Evolutionary conservation across 2,113 vertebrate species (phyloP).

Genomic region (Chamaea fasciata): DNA sequence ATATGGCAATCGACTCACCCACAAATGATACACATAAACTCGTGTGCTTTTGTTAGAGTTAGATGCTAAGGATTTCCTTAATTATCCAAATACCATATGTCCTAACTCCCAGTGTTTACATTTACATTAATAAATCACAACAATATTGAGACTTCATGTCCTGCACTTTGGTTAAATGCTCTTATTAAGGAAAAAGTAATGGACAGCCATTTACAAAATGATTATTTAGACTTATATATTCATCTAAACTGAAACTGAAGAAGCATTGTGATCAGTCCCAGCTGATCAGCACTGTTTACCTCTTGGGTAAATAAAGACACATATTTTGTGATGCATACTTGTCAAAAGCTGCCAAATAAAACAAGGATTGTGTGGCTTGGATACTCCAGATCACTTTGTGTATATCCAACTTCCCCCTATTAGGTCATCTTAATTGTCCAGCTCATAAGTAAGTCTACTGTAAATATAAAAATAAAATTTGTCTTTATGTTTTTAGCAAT

Average conservation of each 20-base stretch:
- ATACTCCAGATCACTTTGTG: background rate
- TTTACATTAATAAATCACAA: slow-evolving; percentile 4
- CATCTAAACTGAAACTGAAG: slow-evolving; percentile 39
- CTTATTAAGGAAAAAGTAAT: background rate
- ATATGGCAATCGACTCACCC: background rate
- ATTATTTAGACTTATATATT: slow-evolving; percentile 4
- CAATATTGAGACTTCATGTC: background rate
- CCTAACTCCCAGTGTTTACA: background rate
- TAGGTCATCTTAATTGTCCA: background rate
- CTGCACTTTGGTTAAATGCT: background rate
- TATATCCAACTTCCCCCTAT: background rate
- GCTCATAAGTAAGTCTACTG: background rate
- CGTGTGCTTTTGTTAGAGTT: background rate
- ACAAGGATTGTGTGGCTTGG: slow-evolving; percentile 21
- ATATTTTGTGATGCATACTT: background rate
- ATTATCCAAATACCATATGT: slow-evolving; percentile 2
- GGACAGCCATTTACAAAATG: background rate
- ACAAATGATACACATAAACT: background rate
- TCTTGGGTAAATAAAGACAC: slow-evolving; percentile 44
- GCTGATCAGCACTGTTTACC: slow-evolving; percentile 27
- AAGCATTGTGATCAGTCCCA: slow-evolving; percentile 17
- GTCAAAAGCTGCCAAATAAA: slow-evolving; percentile 45
- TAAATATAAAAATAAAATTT: slow-evolving; percentile 42
- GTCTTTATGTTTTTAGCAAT: slow-evolving; percentile 26
- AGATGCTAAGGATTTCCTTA: slow-evolving; percentile 13